Percentiles rank a stretch among this genome's conserved stretches.
These are phyloP conservation scores for Propithecus deckenii DNA, from an alignment of 2,797 vertebrate genomes.

Conservation along the genomic window DNA sequence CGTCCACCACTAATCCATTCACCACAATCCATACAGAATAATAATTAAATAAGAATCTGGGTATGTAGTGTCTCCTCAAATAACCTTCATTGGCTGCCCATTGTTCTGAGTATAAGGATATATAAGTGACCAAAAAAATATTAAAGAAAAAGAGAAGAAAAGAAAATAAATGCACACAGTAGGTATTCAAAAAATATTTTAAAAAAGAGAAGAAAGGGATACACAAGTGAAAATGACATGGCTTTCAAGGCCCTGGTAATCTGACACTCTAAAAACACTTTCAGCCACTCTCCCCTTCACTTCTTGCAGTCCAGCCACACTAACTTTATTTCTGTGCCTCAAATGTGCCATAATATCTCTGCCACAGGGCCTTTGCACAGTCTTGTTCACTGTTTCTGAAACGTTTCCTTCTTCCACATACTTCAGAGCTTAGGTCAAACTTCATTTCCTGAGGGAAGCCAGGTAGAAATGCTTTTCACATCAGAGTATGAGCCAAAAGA, in stretches of 20 bases:
- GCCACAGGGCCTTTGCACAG: background rate
- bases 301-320: background rate
- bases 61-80: background rate
- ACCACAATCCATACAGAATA: background rate
- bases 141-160: too few relatives aligned
- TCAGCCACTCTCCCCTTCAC: background rate
- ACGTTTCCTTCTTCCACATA: background rate
- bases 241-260: background rate
- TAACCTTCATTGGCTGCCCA: background rate
- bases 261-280: background rate
- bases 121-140: background rate
- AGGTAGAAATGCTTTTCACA: slow-evolving; percentile 9
- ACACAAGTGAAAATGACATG: slow-evolving; percentile 2
- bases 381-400: background rate
- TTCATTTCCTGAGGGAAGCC: slow-evolving; percentile 11
- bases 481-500: background rate
- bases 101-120: background rate
- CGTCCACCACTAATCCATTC: background rate
- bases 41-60: background rate
- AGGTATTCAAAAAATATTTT: too few relatives aligned
- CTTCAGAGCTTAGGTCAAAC: background rate
- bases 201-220: background rate
- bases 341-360: background rate
- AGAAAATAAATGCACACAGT: too few relatives aligned
- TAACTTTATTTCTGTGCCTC: background rate